phyloP scores from a whole-genome alignment of 2,113 vertebrate species.

The Condylura cristata region DNA sequence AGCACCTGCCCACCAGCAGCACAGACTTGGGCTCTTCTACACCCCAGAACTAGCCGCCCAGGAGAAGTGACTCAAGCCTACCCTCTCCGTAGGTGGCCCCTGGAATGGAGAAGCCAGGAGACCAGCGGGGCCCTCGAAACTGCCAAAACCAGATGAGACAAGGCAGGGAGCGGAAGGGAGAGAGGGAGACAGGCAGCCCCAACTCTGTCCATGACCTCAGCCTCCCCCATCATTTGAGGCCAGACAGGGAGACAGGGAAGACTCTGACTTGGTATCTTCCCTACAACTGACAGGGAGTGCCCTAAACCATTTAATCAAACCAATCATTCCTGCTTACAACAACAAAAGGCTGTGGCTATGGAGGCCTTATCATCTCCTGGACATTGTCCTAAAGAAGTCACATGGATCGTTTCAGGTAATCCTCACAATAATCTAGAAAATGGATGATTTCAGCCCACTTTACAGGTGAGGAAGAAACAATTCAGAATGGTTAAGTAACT shows the following conservation, averaged over 20 bases:
- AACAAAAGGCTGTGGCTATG: background rate
- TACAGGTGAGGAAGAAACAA: conserved; percentile 19
- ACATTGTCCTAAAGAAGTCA: background rate
- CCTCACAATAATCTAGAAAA: background rate
- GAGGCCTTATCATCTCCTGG: background rate
- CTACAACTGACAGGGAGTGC: background rate
- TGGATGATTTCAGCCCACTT: background rate
- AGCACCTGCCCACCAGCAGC: background rate
- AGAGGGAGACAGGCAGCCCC: background rate
- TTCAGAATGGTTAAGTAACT: background rate
- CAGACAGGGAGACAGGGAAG: background rate
- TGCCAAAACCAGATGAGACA: background rate
- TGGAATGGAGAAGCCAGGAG: background rate
- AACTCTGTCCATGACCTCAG: background rate
- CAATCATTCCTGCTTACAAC: background rate
- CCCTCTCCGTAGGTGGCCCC: background rate
- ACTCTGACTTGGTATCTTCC: background rate
- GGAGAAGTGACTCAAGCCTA: background rate
- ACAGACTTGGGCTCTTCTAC: background rate
- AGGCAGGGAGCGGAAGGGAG: background rate
- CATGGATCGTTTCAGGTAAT: background rate
- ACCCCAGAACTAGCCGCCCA: background rate
- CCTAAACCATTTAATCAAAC: background rate
- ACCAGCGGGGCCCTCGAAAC: background rate
- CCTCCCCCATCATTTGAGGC: background rate